Conservation (phyloP, 2,797 vertebrate species). For the Novumbra hubbsi region DNA sequence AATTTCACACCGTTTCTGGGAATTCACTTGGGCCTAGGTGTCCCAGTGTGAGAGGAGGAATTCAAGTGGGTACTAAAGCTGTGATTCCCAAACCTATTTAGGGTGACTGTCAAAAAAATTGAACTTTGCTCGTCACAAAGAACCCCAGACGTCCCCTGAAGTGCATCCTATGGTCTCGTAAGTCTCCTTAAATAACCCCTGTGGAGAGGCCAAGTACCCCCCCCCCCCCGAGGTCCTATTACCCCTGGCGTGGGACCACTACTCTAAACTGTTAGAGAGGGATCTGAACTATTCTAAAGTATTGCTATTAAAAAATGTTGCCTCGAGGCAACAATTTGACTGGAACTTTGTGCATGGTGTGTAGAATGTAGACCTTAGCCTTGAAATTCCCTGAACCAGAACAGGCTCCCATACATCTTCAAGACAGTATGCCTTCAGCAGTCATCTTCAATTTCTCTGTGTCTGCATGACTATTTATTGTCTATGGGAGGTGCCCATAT, state of each 20-base stretch:
- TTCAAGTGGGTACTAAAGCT: neutral
- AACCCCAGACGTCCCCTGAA: no score
- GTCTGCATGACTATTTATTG: neutral
- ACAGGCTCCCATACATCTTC: neutral
- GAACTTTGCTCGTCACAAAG: no score
- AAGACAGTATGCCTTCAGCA: constrained; percentile 29
- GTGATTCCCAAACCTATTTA: no score
- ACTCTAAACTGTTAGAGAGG: neutral
- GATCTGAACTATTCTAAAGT: constrained; percentile 8
- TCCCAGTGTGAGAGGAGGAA: neutral
- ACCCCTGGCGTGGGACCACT: no score
- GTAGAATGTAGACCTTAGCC: neutral
- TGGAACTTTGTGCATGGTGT: constrained; percentile 21
- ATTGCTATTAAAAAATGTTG: neutral
- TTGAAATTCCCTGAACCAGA: neutral
- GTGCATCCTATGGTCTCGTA: no score
- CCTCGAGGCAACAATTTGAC: constrained; percentile 36
- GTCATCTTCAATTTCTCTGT: constrained; percentile 24
- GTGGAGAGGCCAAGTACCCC: no score
- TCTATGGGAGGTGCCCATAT: neutral
- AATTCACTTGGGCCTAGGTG: neutral
- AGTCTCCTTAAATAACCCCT: no score
- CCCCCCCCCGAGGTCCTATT: no score
- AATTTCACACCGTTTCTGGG: constrained; percentile 12
- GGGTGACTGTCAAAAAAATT: neutral